Evolutionary conservation across 2,888 invertebrate species (phyloP).

Genomic region (Latheticus oryzae): DNA sequence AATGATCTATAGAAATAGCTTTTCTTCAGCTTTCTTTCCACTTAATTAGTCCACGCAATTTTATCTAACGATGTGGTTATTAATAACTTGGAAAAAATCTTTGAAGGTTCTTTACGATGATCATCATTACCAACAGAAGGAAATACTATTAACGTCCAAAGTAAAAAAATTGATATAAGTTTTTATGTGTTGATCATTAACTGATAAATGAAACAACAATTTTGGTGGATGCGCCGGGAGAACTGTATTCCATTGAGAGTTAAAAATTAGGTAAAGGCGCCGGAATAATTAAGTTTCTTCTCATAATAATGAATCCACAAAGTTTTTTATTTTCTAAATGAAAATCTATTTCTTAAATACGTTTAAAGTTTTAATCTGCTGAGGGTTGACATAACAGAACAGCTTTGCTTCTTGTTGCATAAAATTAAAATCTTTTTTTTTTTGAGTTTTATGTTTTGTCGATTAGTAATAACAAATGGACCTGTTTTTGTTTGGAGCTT

Average conservation of each 20-base stretch:
- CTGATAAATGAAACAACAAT: slow-evolving; percentile 21
- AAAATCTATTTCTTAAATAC: too few species aligned
- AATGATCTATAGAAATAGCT: slow-evolving; percentile 13
- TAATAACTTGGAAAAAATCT: neutral
- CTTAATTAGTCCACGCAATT: slow-evolving; percentile 6
- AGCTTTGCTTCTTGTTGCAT: too few species aligned
- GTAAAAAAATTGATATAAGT: neutral
- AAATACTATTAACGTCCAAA: slow-evolving; percentile 4
- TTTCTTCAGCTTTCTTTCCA: slow-evolving; percentile 6
- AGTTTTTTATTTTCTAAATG: too few species aligned
- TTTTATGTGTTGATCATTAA: slow-evolving; percentile 8
- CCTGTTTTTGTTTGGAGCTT: too few species aligned
- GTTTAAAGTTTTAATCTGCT: too few species aligned
- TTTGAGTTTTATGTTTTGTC: too few species aligned
- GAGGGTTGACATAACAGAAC: too few species aligned
- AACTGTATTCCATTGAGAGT: slow-evolving; percentile 3
- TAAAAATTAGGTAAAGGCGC: too few species aligned
- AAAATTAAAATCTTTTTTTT: too few species aligned
- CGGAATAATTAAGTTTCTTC: too few species aligned
- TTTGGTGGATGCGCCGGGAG: slow-evolving; percentile 29
- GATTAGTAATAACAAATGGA: too few species aligned
- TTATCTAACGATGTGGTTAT: slow-evolving; percentile 1
- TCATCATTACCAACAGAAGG: slow-evolving; percentile 12
- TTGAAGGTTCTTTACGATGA: slow-evolving; percentile 4
- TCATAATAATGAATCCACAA: too few species aligned